Evolutionary conservation across 2,888 invertebrate genomes (phyloP).

Genomic region (Tetramorium bicarinatum): DNA sequence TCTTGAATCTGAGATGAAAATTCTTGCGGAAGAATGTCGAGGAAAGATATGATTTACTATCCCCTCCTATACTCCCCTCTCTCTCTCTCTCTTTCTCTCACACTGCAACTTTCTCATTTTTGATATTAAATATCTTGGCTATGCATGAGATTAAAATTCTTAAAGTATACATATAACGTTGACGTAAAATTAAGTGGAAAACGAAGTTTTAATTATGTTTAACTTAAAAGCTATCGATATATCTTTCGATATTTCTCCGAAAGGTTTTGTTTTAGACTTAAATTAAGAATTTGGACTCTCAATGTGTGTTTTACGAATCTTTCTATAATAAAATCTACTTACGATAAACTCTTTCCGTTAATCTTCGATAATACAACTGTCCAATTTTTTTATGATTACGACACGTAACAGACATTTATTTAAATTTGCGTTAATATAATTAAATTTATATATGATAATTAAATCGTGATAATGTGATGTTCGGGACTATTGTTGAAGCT

Average conservation of each 20-base stretch:
- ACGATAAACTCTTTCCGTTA: neutral
- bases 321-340: neutral
- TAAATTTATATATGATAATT: neutral
- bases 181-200: neutral
- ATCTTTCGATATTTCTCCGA: conserved; percentile 3
- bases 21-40: conserved; percentile 3
- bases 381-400: neutral
- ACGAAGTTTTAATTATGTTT: conserved; percentile 10
- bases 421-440: neutral
- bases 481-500: neutral
- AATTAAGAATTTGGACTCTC: neutral
- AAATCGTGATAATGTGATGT: neutral
- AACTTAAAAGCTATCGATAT: neutral
- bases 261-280: neutral
- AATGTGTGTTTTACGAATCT: neutral
- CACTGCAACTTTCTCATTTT: conserved; percentile 19
- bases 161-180: neutral
- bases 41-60: neutral
- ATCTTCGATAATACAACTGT: neutral
- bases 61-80: neutral
- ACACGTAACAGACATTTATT: neutral
- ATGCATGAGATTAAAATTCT: neutral
- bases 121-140: neutral
- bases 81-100: neutral
- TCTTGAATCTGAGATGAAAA: neutral